Evolutionary conservation across 2,888 invertebrate genomes (phyloP).

Genomic region (Galerucella calmariensis): DNA sequence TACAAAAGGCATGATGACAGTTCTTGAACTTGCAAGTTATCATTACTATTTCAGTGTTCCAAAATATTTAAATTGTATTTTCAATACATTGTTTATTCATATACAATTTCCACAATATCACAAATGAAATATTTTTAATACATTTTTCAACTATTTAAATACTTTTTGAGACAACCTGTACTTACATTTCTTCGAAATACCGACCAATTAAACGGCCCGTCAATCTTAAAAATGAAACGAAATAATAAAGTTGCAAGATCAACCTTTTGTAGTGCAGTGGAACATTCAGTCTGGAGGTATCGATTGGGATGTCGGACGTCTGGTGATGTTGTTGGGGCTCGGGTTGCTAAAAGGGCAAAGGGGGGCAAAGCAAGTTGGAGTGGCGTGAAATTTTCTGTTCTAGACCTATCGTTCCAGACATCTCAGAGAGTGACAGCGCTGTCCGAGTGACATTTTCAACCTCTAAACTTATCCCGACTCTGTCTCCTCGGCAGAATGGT

Average conservation of each 20-base stretch:
- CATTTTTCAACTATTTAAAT: not conserved
- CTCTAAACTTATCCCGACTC: slow-evolving; percentile 38
- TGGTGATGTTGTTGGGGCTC: slow-evolving; percentile 7
- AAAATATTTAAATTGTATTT: too few species aligned
- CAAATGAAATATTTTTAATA: too few species aligned
- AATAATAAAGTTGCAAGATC: slow-evolving; percentile 34
- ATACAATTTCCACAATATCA: too few species aligned
- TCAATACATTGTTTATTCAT: too few species aligned
- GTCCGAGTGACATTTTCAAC: slow-evolving; percentile 56
- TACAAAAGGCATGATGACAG: too few species aligned
- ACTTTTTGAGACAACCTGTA: not conserved
- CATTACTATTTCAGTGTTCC: too few species aligned
- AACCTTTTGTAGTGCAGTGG: slow-evolving; percentile 37
- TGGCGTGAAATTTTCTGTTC: slow-evolving; percentile 49
- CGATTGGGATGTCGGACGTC: slow-evolving; percentile 42
- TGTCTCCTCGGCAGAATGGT: slow-evolving; percentile 29
- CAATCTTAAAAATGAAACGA: slow-evolving; percentile 10
- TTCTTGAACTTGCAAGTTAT: too few species aligned
- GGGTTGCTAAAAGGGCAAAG: slow-evolving; percentile 14
- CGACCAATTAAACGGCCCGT: slow-evolving; percentile 3
- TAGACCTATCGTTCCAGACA: slow-evolving; percentile 58
- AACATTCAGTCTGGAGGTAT: slow-evolving; percentile 47
- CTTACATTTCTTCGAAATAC: not conserved
- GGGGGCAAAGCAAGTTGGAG: slow-evolving; percentile 41
- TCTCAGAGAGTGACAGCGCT: slow-evolving; percentile 60